These are phyloP conservation scores for Trichonephila inaurata DNA, from an alignment of 1,140 invertebrate species.

Conservation along the genomic window DNA sequence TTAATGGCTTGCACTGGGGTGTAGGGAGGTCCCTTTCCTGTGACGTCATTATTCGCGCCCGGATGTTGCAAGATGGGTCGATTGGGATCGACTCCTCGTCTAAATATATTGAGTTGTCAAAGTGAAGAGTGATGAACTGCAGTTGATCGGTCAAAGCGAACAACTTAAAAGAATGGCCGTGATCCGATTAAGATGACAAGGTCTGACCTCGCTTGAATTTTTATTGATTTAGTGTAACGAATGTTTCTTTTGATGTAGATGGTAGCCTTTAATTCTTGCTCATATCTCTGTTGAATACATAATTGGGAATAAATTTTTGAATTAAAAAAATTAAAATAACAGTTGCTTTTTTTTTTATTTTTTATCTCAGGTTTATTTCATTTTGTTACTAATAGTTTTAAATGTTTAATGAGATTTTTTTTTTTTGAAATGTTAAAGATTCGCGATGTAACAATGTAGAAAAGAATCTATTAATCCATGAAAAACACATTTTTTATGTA, in stretches of 20 bases:
- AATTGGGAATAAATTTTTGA: too few species aligned
- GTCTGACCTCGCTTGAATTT: not conserved
- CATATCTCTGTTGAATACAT: not conserved
- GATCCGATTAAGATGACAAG: not conserved
- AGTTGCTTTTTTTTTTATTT: too few species aligned
- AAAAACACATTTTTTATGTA: too few species aligned
- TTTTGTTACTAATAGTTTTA: too few species aligned
- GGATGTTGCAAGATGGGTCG: not conserved
- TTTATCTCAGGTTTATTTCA: too few species aligned
- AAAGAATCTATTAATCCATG: too few species aligned
- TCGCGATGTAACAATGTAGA: too few species aligned
- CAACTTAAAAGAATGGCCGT: not conserved
- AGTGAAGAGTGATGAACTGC: constrained; percentile 1
- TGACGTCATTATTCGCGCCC: constrained; percentile 39
- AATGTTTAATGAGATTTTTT: too few species aligned
- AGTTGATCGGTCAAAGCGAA: not conserved
- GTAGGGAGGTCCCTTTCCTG: constrained; percentile 45
- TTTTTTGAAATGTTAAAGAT: too few species aligned
- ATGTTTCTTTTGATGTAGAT: not conserved
- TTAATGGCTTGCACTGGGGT: constrained; percentile 52
- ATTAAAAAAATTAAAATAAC: too few species aligned
- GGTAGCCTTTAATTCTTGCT: too few species aligned
- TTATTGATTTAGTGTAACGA: not conserved
- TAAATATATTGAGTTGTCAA: constrained; percentile 24
- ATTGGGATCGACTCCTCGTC: not conserved